Conservation (phyloP, 1,140 invertebrate genomes). For the Patella vulgata region DNA sequence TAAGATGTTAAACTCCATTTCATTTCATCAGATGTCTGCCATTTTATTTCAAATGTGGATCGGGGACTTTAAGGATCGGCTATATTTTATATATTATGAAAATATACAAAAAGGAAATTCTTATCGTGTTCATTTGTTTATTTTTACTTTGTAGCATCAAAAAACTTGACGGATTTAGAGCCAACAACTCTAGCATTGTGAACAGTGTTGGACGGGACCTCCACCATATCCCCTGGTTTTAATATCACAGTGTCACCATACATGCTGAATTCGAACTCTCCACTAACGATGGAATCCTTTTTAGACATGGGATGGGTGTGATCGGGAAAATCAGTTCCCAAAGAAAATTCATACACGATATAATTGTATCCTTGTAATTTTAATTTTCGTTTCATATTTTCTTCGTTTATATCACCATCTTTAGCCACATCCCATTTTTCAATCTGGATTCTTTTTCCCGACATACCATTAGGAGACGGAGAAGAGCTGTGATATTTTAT, state of each 20-base stretch:
- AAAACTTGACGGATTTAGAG: conserved; percentile 50
- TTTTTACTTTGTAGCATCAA: conserved; percentile 51
- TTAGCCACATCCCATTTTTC: conserved; percentile 51
- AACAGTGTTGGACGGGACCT: conserved; percentile 54
- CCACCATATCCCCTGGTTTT: conserved; percentile 60
- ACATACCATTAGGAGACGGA: conserved; percentile 14
- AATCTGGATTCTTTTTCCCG: conserved; percentile 40
- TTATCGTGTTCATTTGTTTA: no score
- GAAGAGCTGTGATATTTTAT: background rate
- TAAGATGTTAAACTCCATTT: no score
- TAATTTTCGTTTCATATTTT: conserved; percentile 57
- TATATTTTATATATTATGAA: no score
- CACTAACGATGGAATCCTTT: conserved; percentile 57
- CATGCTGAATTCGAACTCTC: conserved; percentile 55
- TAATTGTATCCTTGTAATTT: conserved; percentile 50
- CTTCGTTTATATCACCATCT: conserved; percentile 51
- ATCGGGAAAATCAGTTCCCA: conserved; percentile 59
- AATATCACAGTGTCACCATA: conserved; percentile 54
- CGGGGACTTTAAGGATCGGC: no score
- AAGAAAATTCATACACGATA: conserved; percentile 48
- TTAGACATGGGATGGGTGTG: conserved; percentile 58
- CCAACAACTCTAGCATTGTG: conserved; percentile 60
- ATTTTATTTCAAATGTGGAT: no score
- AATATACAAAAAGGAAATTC: no score
- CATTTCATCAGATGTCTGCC: no score